These are phyloP conservation scores for Cryptops parisi DNA, from an alignment of 2,888 invertebrate genomes.

Conservation along the genomic window DNA sequence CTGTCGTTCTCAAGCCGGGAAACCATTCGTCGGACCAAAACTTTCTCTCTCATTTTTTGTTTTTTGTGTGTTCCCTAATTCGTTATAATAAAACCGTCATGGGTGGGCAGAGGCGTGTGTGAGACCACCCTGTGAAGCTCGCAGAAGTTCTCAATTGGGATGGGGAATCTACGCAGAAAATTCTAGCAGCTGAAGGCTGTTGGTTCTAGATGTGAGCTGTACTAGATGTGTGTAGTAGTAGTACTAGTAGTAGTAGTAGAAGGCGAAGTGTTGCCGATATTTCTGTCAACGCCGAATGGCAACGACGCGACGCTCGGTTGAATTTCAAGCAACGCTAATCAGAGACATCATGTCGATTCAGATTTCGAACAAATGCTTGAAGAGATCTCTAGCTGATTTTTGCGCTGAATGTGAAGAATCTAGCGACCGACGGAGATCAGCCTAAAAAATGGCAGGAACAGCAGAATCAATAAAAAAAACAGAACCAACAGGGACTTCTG, in stretches of 20 bases:
- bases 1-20: too few relatives aligned
- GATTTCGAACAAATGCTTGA: too few relatives aligned
- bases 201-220: too few relatives aligned
- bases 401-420: constrained; percentile 6
- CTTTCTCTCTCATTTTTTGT: too few relatives aligned
- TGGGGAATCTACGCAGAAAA: neutral
- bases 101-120: neutral
- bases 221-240: too few relatives aligned
- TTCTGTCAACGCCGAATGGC: neutral
- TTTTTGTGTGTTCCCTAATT: too few relatives aligned
- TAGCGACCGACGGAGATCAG: constrained; percentile 6
- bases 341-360: too few relatives aligned
- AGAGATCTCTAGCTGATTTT: neutral
- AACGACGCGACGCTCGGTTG: neutral
- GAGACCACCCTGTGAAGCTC: neutral
- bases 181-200: too few relatives aligned
- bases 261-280: neutral
- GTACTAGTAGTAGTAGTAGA: too few relatives aligned
- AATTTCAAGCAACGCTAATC: too few relatives aligned
- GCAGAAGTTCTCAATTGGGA: neutral
- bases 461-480: neutral
- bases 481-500: neutral
- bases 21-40: too few relatives aligned
- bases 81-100: too few relatives aligned
- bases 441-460: constrained; percentile 15